phyloP scores from a whole-genome alignment of 2,797 vertebrate genomes.

The Semaprochilodus insignis region DNA sequence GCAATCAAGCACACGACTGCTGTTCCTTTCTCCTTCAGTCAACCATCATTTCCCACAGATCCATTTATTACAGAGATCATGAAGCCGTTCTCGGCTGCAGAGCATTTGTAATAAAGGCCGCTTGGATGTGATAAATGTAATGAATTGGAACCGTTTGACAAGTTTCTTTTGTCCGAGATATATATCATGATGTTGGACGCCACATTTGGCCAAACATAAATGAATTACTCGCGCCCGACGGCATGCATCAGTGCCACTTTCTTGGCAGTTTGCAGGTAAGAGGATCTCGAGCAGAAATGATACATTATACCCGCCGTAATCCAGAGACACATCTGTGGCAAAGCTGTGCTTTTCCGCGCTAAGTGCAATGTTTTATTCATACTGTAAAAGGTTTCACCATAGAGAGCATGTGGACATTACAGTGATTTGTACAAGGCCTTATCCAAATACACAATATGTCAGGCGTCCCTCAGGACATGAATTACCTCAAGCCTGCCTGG shows the following conservation, averaged over 20 bases:
- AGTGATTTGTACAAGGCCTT: constrained; percentile 48
- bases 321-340: constrained; percentile 36
- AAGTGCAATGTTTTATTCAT: constrained; percentile 63
- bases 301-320: constrained; percentile 35
- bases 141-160: neutral
- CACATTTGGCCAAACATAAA: constrained; percentile 3
- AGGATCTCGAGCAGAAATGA: constrained; percentile 43
- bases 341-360: constrained; percentile 48
- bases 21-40: neutral
- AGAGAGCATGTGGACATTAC: constrained; percentile 39
- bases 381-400: constrained; percentile 51
- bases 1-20: neutral
- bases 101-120: neutral
- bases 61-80: neutral
- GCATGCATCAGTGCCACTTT: constrained; percentile 24
- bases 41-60: neutral
- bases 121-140: neutral
- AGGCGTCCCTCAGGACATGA: constrained; percentile 30
- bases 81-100: neutral
- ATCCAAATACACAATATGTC: constrained; percentile 52
- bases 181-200: neutral
- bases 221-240: neutral
- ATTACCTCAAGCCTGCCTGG: constrained; percentile 10
- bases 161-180: neutral
- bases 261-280: constrained; percentile 30